Evolutionary conservation across 2,888 invertebrate species (phyloP), one percentile per base, ranked within the genome.

Genomic region (Agrochola macilenta): DNA sequence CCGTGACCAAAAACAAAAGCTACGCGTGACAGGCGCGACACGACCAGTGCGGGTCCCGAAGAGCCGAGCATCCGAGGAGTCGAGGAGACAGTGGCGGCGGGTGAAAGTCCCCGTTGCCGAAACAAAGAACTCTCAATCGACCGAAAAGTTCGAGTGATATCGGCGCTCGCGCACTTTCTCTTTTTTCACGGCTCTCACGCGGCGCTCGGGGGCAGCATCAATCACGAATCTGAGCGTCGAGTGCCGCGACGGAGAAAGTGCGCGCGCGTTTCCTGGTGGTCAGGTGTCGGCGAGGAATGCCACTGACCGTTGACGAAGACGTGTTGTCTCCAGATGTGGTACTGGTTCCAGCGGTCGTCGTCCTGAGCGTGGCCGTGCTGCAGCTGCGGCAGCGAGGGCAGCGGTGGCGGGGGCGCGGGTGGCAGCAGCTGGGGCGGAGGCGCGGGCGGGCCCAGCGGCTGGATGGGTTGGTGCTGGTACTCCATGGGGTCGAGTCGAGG

Each of bases 321-420:
- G 94, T 98, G 98, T 94, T 98, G 98, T 90, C 98, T 97, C 98
- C 98, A 98, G 87, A 98, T 97, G 94, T 98, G 98, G 94, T 98
- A 98, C 96, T 98, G 98, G 89, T 97, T 97, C 98, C 98, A 98
- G 92, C 97, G 97, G 94, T 97, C 97, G 93, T 97, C 97, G 90
- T 97, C 97, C 92, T 97, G 97, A 77, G 97, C 97, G 89, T 97
- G 97, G 71, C 96, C 97, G 93, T 97, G 97, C 91, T 97, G 97
- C 88, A 97, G 97, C 95, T 97, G 97, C 77, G 97, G 97, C 91
- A 97, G 97, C 90, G 97, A 97, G 87, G 97, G 97, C 91, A 97
- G 97, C 90, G 97, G 97, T 87, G 97, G 97, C 87, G 97, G 97
- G 83, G 95, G 95, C 89, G 93, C 94, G 76, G 94, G 95, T 91